Conservation (phyloP, 2,797 vertebrate genomes). For the Garrulus glandarius region DNA sequence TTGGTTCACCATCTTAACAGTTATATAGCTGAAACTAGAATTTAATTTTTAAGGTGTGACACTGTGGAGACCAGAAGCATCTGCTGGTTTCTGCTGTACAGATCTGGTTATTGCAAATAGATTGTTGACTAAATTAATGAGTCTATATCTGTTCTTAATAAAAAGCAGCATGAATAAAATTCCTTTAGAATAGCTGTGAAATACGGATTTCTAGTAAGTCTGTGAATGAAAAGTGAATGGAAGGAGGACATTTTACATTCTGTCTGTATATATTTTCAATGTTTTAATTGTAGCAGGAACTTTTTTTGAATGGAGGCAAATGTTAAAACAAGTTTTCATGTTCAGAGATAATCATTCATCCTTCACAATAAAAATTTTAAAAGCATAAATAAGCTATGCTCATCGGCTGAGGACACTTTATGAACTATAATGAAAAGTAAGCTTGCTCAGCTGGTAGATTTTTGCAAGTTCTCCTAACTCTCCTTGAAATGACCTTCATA, state of each 20-base stretch:
- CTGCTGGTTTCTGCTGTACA: neutral
- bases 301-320: neutral
- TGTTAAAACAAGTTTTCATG: neutral
- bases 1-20: neutral
- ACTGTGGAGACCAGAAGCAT: neutral
- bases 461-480: neutral
- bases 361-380: neutral
- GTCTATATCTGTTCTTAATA: neutral
- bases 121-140: neutral
- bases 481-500: conserved; percentile 1
- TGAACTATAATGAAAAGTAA: neutral
- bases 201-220: neutral
- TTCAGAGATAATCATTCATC: neutral
- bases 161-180: neutral
- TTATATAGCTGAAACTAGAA: neutral
- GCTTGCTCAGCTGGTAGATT: neutral
- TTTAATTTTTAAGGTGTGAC: neutral
- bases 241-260: neutral
- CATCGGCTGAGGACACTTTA: neutral
- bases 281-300: neutral
- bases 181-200: neutral
- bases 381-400: neutral
- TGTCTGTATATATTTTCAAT: neutral
- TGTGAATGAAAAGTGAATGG: neutral
- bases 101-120: neutral